Evolutionary conservation across 2,888 invertebrate genomes (phyloP), one percentile per base, ranked within the genome.

Genomic region (Scrobipalpa atriplicella): DNA sequence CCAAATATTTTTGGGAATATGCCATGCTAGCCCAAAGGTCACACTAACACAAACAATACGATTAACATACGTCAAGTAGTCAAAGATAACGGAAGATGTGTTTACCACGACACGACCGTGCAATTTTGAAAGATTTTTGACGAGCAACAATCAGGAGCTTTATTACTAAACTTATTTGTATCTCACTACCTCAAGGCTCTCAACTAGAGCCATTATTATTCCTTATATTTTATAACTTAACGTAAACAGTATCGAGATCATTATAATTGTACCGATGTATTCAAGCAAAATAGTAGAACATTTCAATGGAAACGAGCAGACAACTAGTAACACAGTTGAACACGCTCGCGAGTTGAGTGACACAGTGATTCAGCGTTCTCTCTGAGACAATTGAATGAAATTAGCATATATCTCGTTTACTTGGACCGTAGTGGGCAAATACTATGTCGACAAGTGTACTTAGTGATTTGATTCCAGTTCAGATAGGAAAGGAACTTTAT

Each of bases 311-410:
- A 56, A 56, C 54, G 54, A 21, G 54, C 9, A 56, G 39, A 62
- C 43, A 67, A 65, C 66, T 69, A 71, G 62, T 72, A 70, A 69
- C 73, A 74, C 71, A 71, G 69, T 70, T 69, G 64, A 69, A 67
- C 70, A 72, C 69, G 54, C 29, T 56, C 70, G 71, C 71, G 72
- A 70, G 66, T 71, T 68, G 68, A 71, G 69, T 72, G 71, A 72
- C 71, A 71, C 69, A 70, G 70, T 71, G 70, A 73, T 72, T 71
- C 66, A 69, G 68, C 68, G 66, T 72, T 69, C 68, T 67, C 67
- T 65, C 61, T 67, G 51, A 69, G 67, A 68, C 68, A 67, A 66
- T 70, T 67, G 64, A 68, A 39, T 65, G 39, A 62, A 66, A 68
- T 68, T 68, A 68, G 65, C 66, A 64, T 65, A 61, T 68, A 70